Evolutionary conservation across 2,797 vertebrate genomes (phyloP).

Genomic region (Manis crassicaudata): DNA sequence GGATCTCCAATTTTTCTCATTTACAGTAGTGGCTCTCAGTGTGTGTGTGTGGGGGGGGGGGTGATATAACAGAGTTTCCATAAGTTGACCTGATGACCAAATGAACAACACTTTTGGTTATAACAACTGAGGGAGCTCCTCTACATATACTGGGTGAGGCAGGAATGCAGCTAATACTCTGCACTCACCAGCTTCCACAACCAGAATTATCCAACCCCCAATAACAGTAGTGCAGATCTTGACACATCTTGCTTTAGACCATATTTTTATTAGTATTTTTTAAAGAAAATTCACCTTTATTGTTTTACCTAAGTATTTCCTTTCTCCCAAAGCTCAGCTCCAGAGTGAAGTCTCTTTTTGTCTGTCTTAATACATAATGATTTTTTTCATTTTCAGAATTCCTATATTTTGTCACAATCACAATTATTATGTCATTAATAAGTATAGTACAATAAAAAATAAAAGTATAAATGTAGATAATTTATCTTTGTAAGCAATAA

Average conservation of each 20-base stretch:
- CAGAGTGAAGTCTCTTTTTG: not conserved
- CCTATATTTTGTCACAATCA: not conserved
- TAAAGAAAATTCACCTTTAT: not conserved
- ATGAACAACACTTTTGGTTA: not conserved
- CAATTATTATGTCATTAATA: not conserved
- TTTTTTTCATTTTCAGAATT: slow-evolving; percentile 14
- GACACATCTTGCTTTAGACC: not conserved
- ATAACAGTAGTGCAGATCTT: not conserved
- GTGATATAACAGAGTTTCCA: no score
- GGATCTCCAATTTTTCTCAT: not conserved
- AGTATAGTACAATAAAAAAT: not conserved
- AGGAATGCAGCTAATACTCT: not conserved
- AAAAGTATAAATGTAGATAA: not conserved
- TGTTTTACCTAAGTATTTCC: not conserved
- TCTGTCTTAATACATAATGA: not conserved
- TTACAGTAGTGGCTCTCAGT: not conserved
- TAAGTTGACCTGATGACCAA: no score
- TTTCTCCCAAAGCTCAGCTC: not conserved
- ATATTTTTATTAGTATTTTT: not conserved
- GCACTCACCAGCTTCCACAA: not conserved
- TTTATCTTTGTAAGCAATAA: slow-evolving; percentile 10
- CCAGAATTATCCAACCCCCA: not conserved
- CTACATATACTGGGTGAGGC: not conserved
- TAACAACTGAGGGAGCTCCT: not conserved
- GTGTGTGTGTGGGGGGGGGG: no score